phyloP scores from a whole-genome alignment of 2,797 vertebrate genomes.

The Labeo calbasu region DNA sequence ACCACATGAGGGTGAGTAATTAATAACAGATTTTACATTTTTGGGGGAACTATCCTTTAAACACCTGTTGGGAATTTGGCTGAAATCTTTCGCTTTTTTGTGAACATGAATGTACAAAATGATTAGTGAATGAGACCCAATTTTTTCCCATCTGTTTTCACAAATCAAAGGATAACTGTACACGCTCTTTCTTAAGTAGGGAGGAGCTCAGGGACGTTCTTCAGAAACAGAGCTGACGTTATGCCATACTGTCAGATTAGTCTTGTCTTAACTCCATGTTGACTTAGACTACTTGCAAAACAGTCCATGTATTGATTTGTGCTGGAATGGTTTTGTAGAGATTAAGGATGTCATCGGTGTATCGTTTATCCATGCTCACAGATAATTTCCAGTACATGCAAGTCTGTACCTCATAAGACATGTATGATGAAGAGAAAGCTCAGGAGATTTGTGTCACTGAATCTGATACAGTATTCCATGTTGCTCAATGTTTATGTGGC shows the following conservation, averaged over 20 bases:
- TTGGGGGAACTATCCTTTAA: neutral
- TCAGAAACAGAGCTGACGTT: slow-evolving; percentile 34
- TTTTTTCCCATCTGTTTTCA: slow-evolving; percentile 5
- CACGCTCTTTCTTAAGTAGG: slow-evolving; percentile 12
- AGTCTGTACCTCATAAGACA: slow-evolving; percentile 29
- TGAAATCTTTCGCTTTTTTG: neutral
- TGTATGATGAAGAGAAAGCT: neutral
- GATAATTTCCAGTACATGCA: slow-evolving; percentile 15
- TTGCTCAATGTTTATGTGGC: neutral
- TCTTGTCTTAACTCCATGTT: slow-evolving; percentile 16
- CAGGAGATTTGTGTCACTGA: slow-evolving; percentile 52
- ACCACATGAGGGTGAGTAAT: too few species aligned
- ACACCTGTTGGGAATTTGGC: neutral
- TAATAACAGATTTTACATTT: too few species aligned
- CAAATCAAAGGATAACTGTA: neutral
- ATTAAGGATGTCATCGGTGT: slow-evolving; percentile 31
- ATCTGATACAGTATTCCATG: slow-evolving; percentile 32
- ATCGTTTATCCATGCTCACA: slow-evolving; percentile 27
- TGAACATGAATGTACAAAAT: slow-evolving; percentile 1
- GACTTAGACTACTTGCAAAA: slow-evolving; percentile 33
- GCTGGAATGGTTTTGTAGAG: slow-evolving; percentile 11
- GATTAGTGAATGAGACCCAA: neutral
- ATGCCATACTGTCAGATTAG: slow-evolving; percentile 40
- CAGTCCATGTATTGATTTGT: slow-evolving; percentile 12
- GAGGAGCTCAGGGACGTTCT: slow-evolving; percentile 33